Percentiles rank a stretch among this genome's conserved stretches.
phyloP scores from a whole-genome alignment of 2,888 invertebrate genomes.

The Drosophila mayaguana region DNA sequence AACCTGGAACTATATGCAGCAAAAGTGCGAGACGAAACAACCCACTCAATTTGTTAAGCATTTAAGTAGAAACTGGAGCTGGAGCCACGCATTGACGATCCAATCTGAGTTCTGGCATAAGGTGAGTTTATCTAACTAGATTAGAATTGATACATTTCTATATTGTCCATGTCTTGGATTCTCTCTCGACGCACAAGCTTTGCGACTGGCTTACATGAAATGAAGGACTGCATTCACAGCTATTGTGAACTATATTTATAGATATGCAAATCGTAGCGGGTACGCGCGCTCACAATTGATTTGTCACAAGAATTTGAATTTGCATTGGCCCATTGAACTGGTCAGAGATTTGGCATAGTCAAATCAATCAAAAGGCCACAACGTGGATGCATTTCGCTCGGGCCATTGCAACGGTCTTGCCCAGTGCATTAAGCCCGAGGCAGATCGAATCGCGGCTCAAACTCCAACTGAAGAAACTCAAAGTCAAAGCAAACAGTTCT shows the following conservation, averaged over 20 bases:
- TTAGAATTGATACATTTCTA: background rate
- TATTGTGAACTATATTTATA: background rate
- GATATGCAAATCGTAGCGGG: conserved; percentile 14
- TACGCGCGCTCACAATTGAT: conserved; percentile 80
- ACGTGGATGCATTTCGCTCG: conserved; percentile 13
- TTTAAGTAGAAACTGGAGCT: too few relatives aligned
- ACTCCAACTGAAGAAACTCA: conserved; percentile 9
- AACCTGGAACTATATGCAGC: too few relatives aligned
- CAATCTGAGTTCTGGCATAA: background rate
- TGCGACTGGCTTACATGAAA: background rate
- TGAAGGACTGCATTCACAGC: conserved; percentile 1
- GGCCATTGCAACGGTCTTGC: conserved; percentile 53
- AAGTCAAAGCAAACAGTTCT: conserved; percentile 61
- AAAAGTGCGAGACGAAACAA: too few relatives aligned
- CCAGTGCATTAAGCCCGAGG: conserved; percentile 55
- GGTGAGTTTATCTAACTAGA: background rate
- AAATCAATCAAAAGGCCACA: conserved; percentile 73
- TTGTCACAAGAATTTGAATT: conserved; percentile 79
- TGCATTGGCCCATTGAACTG: conserved; percentile 65
- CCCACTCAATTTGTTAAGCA: background rate
- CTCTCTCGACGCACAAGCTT: background rate
- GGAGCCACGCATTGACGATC: background rate
- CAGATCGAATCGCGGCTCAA: conserved; percentile 49
- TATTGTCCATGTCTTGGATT: background rate
- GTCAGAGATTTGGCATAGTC: conserved; percentile 72